phyloP scores from a whole-genome alignment of 2,113 vertebrate genomes.

The Plectropomus leopardus region DNA sequence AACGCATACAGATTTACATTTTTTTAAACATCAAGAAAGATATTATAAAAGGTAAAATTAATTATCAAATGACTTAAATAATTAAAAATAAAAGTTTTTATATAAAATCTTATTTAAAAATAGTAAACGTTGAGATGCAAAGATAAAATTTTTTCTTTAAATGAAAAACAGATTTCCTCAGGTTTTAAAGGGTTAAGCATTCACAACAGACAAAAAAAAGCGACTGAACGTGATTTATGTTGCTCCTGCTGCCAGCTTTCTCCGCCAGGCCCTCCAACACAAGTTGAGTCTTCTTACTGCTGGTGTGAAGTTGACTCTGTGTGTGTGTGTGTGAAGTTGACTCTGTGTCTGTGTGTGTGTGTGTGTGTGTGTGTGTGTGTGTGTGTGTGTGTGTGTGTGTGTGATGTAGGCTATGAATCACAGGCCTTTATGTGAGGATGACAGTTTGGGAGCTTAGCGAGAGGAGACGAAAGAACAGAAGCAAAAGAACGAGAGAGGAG shows the following conservation, averaged over 20 bases:
- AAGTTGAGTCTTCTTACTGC: slow-evolving; percentile 39
- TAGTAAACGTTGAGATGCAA: too few species aligned
- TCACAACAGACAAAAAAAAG: slow-evolving; percentile 8
- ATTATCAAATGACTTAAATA: too few species aligned
- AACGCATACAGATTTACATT: too few species aligned
- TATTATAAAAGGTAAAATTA: too few species aligned
- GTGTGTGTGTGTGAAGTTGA: slow-evolving; percentile 14
- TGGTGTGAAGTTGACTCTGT: slow-evolving; percentile 33
- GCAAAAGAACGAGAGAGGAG: slow-evolving; percentile 4
- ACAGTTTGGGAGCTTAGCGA: slow-evolving; percentile 65
- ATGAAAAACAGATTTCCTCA: too few species aligned
- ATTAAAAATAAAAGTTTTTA: too few species aligned
- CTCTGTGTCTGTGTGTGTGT: slow-evolving; percentile 35
- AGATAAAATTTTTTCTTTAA: too few species aligned
- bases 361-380: slow-evolving; percentile 26
- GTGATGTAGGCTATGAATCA: slow-evolving; percentile 40
- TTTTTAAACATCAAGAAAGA: too few species aligned
- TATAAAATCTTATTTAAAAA: too few species aligned
- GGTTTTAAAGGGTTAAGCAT: too few species aligned
- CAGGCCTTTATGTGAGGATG: slow-evolving; percentile 48
- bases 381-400: slow-evolving; percentile 12
- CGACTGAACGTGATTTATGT: slow-evolving; percentile 9
- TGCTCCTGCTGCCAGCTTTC: slow-evolving; percentile 32
- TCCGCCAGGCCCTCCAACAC: slow-evolving; percentile 21
- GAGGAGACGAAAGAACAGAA: slow-evolving; percentile 22